Evolutionary conservation across 2,113 vertebrate genomes (phyloP).

Genomic region (Oryzias melastigma): DNA sequence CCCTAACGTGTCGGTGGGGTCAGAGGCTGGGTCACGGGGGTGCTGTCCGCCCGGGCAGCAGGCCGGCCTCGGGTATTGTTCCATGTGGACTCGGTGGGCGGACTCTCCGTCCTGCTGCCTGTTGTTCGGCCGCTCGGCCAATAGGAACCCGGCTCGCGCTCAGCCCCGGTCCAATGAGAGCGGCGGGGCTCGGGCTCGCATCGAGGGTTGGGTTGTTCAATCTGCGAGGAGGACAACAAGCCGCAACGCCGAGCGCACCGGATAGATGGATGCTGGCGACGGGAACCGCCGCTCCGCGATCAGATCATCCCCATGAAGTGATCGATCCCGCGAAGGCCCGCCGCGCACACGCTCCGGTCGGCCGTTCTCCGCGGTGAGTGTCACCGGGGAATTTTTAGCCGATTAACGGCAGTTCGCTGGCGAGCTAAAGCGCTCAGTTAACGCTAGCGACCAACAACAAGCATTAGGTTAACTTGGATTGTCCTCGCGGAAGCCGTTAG

Average conservation of each 20-base stretch:
- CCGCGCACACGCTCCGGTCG: not conserved
- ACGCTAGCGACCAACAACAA: constrained; percentile 53
- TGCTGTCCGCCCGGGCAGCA: constrained; percentile 1
- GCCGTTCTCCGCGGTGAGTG: constrained; percentile 37
- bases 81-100: constrained; percentile 64
- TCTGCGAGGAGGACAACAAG: constrained; percentile 70
- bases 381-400: constrained; percentile 49
- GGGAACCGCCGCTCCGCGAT: constrained; percentile 50
- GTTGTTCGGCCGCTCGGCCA: constrained; percentile 70
- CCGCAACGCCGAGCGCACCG: constrained; percentile 46
- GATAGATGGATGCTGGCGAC: constrained; percentile 55
- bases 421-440: constrained; percentile 47
- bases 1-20: too few relatives aligned
- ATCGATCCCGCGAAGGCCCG: constrained; percentile 4
- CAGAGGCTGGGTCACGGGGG: too few relatives aligned
- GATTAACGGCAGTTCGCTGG: constrained; percentile 48
- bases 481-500: constrained; percentile 54
- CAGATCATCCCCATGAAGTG: constrained; percentile 4
- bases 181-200: constrained; percentile 45
- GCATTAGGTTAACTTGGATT: constrained; percentile 61
- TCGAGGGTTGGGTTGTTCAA: constrained; percentile 71
- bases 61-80: constrained; percentile 44
- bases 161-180: constrained; percentile 67
- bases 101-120: constrained; percentile 64
- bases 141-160: constrained; percentile 52